Evolutionary conservation across 2,797 vertebrate species (phyloP), one percentile per base, ranked within the genome.

Genomic region (Cyprinella venusta): DNA sequence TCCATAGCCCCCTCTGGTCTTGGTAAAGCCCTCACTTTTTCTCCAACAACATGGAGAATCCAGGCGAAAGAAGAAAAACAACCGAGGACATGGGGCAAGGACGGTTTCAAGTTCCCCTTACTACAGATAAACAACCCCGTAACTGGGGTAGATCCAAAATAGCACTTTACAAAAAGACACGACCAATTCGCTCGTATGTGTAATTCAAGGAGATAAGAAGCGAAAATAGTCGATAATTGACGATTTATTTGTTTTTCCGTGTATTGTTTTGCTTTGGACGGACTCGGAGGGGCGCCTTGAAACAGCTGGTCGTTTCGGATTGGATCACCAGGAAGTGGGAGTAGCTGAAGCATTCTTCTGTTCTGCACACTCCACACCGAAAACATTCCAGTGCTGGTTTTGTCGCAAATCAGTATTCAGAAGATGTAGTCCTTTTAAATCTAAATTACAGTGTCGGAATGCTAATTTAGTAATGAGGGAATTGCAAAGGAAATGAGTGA

Each of bases 31-130:
- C 90, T 92, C 90, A 93, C 91, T 93, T 92, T 91, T 88, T 92
- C 93, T 92, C 77, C 92, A 92, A 95, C 95, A 95, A 96, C 95
- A 95, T 95, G 95, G 94, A 96, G 95, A 95, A 93, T 95, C 94
- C 94, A 93, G 93, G 92, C 93, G 92, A 92, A 89, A 92, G 93
- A 88, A 95, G 93, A 92, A 95, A 95, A 95, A 95, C 95, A 96
- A 95, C 89, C 93, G 91, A 94, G 93, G 94, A 95, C 95, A 94
- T 94, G 94, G 94, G 94, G 94, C 93, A 94, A 90, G 86, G 90
- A 6, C 93, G 93, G 94, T 96, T 96, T 95, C 94, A 96, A 95
- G 94, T 86, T 90, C 94, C 94, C 95, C 89, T 94, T 95, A 95
- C 95, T 95, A 95, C 94, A 93, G 90, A 94, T 95, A 95, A 95